These are phyloP conservation scores for Abrostola triplasia DNA, from an alignment of 2,888 invertebrate genomes.

Conservation along the genomic window DNA sequence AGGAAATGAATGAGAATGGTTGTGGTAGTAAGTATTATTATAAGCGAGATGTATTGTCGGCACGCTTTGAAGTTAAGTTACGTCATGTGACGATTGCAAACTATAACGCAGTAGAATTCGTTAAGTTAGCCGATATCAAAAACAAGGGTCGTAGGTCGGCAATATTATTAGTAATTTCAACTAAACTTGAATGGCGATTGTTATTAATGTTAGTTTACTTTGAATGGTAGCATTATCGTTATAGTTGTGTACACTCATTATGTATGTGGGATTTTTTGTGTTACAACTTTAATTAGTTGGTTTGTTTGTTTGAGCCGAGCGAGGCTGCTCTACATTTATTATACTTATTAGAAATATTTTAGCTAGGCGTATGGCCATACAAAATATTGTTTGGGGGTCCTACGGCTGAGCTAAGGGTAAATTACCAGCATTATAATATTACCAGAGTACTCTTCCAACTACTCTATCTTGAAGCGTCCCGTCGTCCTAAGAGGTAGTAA, in stretches of 20 bases:
- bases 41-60: slow-evolving; percentile 52
- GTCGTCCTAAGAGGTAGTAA: too few relatives aligned
- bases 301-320: slow-evolving; percentile 22
- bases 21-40: slow-evolving; percentile 21
- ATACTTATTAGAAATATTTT: too few relatives aligned
- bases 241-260: slow-evolving; percentile 48
- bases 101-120: slow-evolving; percentile 61
- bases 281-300: slow-evolving; percentile 32
- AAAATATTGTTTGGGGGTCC: too few relatives aligned
- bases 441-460: too few relatives aligned
- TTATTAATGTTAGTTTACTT: slow-evolving; percentile 53
- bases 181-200: slow-evolving; percentile 59
- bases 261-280: slow-evolving; percentile 37
- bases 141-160: slow-evolving; percentile 62
- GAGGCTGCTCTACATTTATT: not conserved
- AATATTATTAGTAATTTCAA: slow-evolving; percentile 60
- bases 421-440: too few relatives aligned
- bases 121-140: slow-evolving; percentile 60
- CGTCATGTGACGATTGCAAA: slow-evolving; percentile 62
- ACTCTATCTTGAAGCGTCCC: too few relatives aligned
- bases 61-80: slow-evolving; percentile 60
- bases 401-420: too few relatives aligned
- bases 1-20: slow-evolving; percentile 47
- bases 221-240: slow-evolving; percentile 54
- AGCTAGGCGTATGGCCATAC: too few relatives aligned